Base-by-base conservation (phyloP, 1,140 invertebrate species). In the Drosophila ogumai region DNA sequence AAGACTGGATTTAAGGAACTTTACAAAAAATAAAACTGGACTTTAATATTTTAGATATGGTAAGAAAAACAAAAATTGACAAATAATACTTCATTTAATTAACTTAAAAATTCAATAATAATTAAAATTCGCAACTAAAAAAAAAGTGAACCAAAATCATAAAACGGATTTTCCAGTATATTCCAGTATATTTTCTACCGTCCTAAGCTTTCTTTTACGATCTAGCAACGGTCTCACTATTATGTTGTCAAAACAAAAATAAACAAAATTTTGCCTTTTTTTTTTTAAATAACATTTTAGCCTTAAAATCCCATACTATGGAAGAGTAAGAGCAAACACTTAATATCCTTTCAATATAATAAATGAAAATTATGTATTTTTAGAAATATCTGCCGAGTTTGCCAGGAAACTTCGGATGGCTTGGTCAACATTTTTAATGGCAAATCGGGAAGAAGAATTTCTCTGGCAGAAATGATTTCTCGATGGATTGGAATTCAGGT, bases 371-470 rank as follows among this genome's bases (percentile, higher is more conserved):
- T 10, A 3, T 6, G 22, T 6, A 2, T 38, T 55, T 55, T n/a
- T 13, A 55, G 52, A 22, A 55, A 55, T n/a, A n/a, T 55, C 4
- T 55, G 52, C 1, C 34, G 52, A 1, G 13, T 55, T 25, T 55
- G 52, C 13, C 52, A 55, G 52, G 52, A 55, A 55, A 3, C 34
- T 1, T 55, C 52, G 19, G 34, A 38, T 10, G 8, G 19, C 1
- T 6, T 38, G 52, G 34, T 55, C 19, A 38, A 55, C 19, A 55
- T 55, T 10, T 55, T 55, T 22, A 9, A 25, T 3, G 32, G 3
- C 52, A 38, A n/a, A 9, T 25, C 34, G 1, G 12, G 6, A 25
- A 55, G 34, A 22, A 6, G 5, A 22, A n/a, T 54, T 38, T 38
- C 52, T 3, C 19, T 55, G 19, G 13, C 52, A 6, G 19, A 25